Conservation (phyloP, 2,888 invertebrate genomes). For the Apoda limacodes region DNA sequence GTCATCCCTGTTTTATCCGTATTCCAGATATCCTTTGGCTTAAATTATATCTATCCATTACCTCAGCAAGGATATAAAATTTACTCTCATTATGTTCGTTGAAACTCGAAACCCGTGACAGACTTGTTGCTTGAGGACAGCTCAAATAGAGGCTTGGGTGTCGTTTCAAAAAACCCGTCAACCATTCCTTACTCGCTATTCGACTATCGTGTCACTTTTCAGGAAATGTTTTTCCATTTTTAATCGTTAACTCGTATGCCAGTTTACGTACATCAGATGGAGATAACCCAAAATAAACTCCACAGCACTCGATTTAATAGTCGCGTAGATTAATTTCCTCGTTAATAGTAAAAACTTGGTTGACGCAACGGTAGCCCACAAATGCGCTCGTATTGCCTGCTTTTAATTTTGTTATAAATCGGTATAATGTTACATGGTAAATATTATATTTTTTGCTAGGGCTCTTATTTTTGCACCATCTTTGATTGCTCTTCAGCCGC, state of each 20-base stretch:
- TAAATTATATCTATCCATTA: conserved; percentile 13
- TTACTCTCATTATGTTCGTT: conserved; percentile 12
- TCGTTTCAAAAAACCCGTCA: conserved; percentile 11
- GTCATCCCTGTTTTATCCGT: conserved; percentile 18
- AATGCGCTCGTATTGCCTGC: conserved; percentile 15
- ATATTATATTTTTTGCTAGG: conserved; percentile 14
- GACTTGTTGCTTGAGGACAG: conserved; percentile 14
- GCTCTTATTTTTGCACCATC: conserved; percentile 11
- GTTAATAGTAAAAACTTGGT: conserved; percentile 8
- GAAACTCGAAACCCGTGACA: conserved; percentile 14
- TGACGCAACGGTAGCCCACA: conserved; percentile 17
- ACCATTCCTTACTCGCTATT: conserved; percentile 13
- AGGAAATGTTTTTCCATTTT: conserved; percentile 6
- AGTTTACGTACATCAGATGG: conserved; percentile 13
- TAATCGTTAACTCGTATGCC: conserved; percentile 9
- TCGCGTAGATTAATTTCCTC: conserved; percentile 12
- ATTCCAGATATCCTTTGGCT: conserved; percentile 13
- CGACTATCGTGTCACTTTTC: conserved; percentile 10
- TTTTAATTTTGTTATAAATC: conserved; percentile 17
- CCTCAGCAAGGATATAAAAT: conserved; percentile 15
- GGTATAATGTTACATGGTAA: conserved; percentile 7
- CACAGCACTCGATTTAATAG: conserved; percentile 13
- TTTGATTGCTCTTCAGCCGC: conserved; percentile 12
- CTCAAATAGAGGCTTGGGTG: conserved; percentile 10
- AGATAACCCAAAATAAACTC: conserved; percentile 13